phyloP scores from a whole-genome alignment of 2,797 vertebrate species.

The Myripristis murdjan region DNA sequence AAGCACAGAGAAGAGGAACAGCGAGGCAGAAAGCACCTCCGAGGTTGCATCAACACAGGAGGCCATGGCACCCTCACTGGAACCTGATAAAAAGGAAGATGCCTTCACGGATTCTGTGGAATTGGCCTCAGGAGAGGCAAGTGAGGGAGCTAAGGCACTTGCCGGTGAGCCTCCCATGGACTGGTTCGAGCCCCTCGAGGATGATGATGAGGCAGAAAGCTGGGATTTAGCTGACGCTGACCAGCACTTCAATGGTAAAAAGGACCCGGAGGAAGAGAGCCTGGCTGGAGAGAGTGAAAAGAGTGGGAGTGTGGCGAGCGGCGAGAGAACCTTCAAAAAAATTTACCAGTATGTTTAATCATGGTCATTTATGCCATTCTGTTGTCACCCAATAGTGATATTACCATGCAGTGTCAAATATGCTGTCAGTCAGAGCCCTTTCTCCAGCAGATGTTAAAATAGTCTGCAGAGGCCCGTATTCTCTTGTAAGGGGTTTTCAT shows the following conservation, averaged over 20 bases:
- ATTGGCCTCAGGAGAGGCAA: background rate
- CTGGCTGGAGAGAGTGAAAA: constrained; percentile 80
- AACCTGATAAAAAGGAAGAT: background rate
- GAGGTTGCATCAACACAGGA: constrained; percentile 10
- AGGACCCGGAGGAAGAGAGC: constrained; percentile 77
- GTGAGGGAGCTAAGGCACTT: constrained; percentile 31
- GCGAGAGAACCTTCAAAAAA: constrained; percentile 62
- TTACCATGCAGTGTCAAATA: background rate
- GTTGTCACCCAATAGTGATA: background rate
- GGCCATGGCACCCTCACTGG: background rate
- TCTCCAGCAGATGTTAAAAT: too few species aligned
- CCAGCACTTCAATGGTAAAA: constrained; percentile 24
- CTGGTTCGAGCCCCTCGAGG: constrained; percentile 87
- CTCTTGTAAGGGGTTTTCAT: background rate
- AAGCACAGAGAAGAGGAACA: constrained; percentile 34
- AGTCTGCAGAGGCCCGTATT: too few species aligned
- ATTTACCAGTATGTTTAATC: constrained; percentile 65
- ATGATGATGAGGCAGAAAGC: constrained; percentile 68
- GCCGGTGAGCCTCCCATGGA: constrained; percentile 73
- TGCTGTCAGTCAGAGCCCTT: background rate
- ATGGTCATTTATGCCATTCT: background rate
- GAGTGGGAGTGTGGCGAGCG: constrained; percentile 75
- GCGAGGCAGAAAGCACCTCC: constrained; percentile 8
- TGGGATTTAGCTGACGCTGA: constrained; percentile 3
- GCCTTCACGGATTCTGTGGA: background rate